Evolutionary conservation across 1,140 invertebrate genomes (phyloP), one percentile per base, ranked within the genome.

Genomic region (Euglossa dilemma): DNA sequence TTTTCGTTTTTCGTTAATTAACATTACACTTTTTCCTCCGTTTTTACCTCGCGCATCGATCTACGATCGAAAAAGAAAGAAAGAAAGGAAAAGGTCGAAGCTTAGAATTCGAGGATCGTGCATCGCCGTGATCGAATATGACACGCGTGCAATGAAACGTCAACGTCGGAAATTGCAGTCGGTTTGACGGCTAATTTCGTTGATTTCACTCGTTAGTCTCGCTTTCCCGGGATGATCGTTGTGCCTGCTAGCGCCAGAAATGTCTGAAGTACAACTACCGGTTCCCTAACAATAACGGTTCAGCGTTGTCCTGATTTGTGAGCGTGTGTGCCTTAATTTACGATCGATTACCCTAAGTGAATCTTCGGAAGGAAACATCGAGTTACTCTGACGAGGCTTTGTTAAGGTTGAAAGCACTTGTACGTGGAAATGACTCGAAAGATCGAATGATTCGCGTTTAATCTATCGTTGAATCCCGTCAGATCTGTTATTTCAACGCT

Each of bases 171-270:
- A 63, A 83, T 72, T 63, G 47, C 61, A 75, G 79, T 64, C 75
- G 52, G 52, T 83, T 75, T 64, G 64, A 69, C 54, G 77, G n/a
- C 28, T 18, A 64, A 59, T 59, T 81, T 67, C 74, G 70, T 83
- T 76, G 80, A 86, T 87, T 83, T 75, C 85, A 64, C 72, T 77
- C 73, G 63, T 86, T 83, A 72, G 64, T 69, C 50, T 76, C 84
- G 84, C 79, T 83, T 75, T 54, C 59, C 47, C 23, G 69, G 69
- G 71, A 63, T 83, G 61, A 77, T 86, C 74, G 74, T 86, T 81
- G 85, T 84, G 66, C 64, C 64, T 84, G 56, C 66, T 64, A 59
- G 16, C 63, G 76, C 69, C 73, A 54, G 59, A 71, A 54, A 85
- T 52, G 71, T 72, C 64, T 57, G n/a, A 74, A 71, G 59, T 74